Percentiles rank a stretch among this genome's conserved stretches.
These are phyloP conservation scores for Acanthosepion esculentum DNA, from an alignment of 2,888 invertebrate genomes.

Conservation along the genomic window DNA sequence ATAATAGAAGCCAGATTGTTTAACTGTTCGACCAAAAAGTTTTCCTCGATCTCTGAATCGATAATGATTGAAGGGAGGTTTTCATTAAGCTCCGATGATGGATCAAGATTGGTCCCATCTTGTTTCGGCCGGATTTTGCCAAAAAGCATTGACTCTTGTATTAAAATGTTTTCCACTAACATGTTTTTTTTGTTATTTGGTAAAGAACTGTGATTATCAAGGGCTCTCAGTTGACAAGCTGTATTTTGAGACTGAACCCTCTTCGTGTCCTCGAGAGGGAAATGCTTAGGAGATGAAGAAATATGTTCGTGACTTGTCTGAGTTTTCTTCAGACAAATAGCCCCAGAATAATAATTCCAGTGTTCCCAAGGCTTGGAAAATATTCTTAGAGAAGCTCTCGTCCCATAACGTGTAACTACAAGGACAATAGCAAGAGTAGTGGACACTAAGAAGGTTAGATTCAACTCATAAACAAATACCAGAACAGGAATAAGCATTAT, in stretches of 20 bases:
- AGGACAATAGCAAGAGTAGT: conserved; percentile 35
- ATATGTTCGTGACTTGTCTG: not conserved
- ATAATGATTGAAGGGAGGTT: not conserved
- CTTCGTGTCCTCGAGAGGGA: not conserved
- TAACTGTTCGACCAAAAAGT: not conserved
- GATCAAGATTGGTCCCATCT: not conserved
- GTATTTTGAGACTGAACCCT: not conserved
- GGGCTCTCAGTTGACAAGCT: not conserved
- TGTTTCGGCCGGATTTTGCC: conserved; percentile 21
- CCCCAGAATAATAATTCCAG: not conserved
- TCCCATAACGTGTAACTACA: not conserved
- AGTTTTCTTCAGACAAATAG: not conserved
- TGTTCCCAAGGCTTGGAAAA: not conserved
- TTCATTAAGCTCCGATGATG: not conserved
- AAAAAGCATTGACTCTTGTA: conserved; percentile 34
- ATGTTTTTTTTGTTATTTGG: not conserved
- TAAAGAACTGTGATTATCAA: not conserved
- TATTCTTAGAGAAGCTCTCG: not conserved
- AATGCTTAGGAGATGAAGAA: not conserved
- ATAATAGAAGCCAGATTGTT: not conserved
- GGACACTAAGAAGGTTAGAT: not conserved
- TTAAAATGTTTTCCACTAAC: conserved; percentile 35
- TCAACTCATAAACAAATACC: conserved; percentile 11
- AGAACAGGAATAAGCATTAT: conserved; percentile 37
- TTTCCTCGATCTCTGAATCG: not conserved